Percentiles rank a stretch among this genome's conserved stretches.
These are phyloP conservation scores for Ispidina picta DNA, from an alignment of 2,797 vertebrate genomes.

Conservation along the genomic window DNA sequence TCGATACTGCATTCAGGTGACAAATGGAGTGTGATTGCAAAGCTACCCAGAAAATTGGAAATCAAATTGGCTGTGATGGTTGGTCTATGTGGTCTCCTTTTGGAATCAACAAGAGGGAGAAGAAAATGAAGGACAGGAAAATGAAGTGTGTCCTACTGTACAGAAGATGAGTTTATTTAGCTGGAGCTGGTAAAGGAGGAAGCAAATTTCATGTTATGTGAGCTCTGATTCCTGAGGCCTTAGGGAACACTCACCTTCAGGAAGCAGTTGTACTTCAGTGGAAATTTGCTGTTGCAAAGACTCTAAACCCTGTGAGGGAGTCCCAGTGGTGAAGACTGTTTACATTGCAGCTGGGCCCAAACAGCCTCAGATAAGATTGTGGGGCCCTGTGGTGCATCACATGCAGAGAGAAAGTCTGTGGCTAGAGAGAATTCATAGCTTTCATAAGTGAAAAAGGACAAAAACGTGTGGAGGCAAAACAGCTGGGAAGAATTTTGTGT, in stretches of 20 bases:
- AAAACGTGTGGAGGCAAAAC: not conserved
- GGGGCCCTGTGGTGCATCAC: not conserved
- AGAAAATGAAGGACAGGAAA: constrained; percentile 12
- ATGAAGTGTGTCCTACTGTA: not conserved
- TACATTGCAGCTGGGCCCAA: not conserved
- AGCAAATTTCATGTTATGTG: not conserved
- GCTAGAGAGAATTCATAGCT: not conserved
- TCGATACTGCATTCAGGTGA: not conserved
- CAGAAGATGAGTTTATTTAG: constrained; percentile 19
- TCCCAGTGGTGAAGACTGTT: not conserved
- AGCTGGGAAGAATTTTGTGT: constrained; percentile 19
- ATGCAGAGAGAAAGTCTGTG: not conserved
- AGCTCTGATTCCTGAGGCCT: constrained; percentile 10
- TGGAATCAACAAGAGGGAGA: constrained; percentile 14
- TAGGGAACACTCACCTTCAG: not conserved
- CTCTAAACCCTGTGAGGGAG: not conserved
- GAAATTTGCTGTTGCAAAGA: constrained; percentile 4
- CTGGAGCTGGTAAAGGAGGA: not conserved
- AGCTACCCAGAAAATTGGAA: constrained; percentile 44
- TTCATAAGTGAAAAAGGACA: not conserved
- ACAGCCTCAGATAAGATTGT: not conserved
- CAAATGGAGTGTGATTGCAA: constrained; percentile 27
- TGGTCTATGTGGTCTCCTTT: constrained; percentile 20
- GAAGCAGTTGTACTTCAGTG: not conserved
- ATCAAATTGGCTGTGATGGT: constrained; percentile 25